A percentile compares a stretch with the other conserved stretches of the same genome.
phyloP scores from a whole-genome alignment of 2,888 invertebrate genomes.

The Apantesis nais region DNA sequence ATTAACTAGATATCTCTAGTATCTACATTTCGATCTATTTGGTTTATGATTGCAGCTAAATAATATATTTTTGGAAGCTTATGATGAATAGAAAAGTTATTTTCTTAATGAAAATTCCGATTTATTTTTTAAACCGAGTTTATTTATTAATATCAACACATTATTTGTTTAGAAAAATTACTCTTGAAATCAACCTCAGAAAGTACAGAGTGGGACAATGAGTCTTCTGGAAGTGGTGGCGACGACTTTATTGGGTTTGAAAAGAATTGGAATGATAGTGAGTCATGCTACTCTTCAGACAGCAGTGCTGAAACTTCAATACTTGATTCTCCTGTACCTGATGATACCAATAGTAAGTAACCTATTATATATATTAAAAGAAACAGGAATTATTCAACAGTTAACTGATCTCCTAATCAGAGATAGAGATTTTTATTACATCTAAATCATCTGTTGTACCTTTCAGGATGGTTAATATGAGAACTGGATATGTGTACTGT shows the following conservation, averaged over 20 bases:
- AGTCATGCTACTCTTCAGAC: constrained; percentile 85
- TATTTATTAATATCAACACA: not conserved
- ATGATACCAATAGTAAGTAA: constrained; percentile 91
- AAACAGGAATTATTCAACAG: not conserved
- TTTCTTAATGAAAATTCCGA: not conserved
- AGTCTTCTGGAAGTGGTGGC: constrained; percentile 77
- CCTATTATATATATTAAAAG: not conserved
- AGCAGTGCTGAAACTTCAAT: constrained; percentile 86
- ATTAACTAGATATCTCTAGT: not conserved
- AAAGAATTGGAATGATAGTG: constrained; percentile 78
- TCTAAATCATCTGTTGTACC: not conserved
- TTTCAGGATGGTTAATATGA: not conserved
- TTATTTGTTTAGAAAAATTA: constrained; percentile 60
- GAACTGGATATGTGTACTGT: not conserved
- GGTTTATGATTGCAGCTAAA: not conserved
- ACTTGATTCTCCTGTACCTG: constrained; percentile 88
- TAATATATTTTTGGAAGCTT: not conserved
- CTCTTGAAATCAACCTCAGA: constrained; percentile 72
- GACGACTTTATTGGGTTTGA: constrained; percentile 79
- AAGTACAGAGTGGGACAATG: constrained; percentile 78
- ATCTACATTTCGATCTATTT: not conserved
- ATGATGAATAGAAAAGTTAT: too few species aligned
- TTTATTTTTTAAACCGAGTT: not conserved
- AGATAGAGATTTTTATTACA: too few species aligned
- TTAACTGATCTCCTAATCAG: not conserved